Percentiles rank a stretch among this genome's conserved stretches.
phyloP scores from a whole-genome alignment of 2,797 vertebrate genomes.

The Phataginus tetradactyla region DNA sequence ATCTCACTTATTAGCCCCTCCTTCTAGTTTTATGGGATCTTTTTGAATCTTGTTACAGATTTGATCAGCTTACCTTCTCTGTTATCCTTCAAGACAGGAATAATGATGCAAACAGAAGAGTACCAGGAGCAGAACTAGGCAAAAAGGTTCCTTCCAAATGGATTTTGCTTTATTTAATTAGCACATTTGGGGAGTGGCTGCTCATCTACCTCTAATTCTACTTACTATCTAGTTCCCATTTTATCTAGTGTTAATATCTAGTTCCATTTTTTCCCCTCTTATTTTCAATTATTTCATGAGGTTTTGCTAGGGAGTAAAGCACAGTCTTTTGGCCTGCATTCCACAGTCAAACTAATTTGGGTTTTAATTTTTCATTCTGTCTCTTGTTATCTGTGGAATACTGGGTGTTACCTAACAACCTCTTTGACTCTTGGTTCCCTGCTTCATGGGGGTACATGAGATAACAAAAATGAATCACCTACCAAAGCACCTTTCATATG shows the following conservation, averaged over 20 bases:
- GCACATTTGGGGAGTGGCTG: not conserved
- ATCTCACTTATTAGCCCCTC: not conserved
- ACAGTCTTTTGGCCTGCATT: not conserved
- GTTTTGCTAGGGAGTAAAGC: not conserved
- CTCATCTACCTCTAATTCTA: not conserved
- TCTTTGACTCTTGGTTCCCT: not conserved
- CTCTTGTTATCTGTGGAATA: not conserved
- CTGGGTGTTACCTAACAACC: not conserved
- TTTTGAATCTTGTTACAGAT: conserved; percentile 3
- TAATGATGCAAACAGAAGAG: not conserved
- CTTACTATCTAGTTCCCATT: not conserved
- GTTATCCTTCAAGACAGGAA: not conserved
- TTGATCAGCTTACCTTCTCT: not conserved
- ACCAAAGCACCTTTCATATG: not conserved
- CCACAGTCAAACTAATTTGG: not conserved
- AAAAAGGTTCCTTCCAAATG: conserved; percentile 1
- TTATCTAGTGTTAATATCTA: not conserved
- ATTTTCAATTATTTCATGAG: conserved; percentile 25
- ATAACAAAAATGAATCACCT: not conserved
- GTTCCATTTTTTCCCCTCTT: not conserved
- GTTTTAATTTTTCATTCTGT: conserved; percentile 26
- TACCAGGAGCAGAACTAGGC: not conserved
- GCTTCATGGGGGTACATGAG: not conserved
- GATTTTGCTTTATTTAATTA: not conserved
- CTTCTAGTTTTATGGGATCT: not conserved